phyloP scores from a whole-genome alignment of 2,797 vertebrate genomes.

The Pempheris klunzingeri region DNA sequence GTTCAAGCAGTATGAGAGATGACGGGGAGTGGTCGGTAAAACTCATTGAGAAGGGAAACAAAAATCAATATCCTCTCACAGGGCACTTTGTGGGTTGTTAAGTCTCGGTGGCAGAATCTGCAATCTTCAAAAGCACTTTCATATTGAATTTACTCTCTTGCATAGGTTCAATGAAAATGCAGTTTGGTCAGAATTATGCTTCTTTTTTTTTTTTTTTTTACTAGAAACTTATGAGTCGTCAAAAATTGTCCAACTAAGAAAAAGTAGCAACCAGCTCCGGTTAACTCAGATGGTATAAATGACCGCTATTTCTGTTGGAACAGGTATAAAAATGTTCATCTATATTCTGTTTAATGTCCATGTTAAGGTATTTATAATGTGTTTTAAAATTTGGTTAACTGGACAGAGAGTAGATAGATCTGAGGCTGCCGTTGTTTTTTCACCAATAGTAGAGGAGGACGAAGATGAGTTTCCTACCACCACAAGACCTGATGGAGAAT shows the following conservation, averaged over 20 bases:
- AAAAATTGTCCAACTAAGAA: not conserved
- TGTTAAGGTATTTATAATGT: not conserved
- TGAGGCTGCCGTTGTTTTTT: slow-evolving; percentile 32
- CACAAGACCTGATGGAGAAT: slow-evolving; percentile 89
- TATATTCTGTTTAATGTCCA: not conserved
- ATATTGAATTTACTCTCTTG: slow-evolving; percentile 23
- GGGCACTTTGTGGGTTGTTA: slow-evolving; percentile 43
- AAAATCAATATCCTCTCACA: slow-evolving; percentile 52
- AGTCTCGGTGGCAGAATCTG: slow-evolving; percentile 22
- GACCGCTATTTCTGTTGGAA: not conserved
- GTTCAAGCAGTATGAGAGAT: slow-evolving; percentile 10
- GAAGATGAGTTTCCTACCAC: slow-evolving; percentile 92
- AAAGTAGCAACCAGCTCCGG: not conserved
- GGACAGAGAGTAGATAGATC: not conserved
- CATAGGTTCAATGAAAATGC: not conserved
- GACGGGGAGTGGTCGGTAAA: slow-evolving; percentile 14
- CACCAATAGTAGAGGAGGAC: slow-evolving; percentile 92
- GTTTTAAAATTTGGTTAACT: not conserved
- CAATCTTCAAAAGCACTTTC: slow-evolving; percentile 13
- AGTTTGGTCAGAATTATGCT: not conserved
- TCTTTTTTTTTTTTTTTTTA: not conserved
- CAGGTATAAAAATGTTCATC: not conserved
- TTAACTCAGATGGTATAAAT: not conserved
- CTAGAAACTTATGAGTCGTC: not conserved
- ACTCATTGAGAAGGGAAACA: slow-evolving; percentile 23